Evolutionary conservation across 1,140 invertebrate species (phyloP).

Genomic region (Episyrphus balteatus): DNA sequence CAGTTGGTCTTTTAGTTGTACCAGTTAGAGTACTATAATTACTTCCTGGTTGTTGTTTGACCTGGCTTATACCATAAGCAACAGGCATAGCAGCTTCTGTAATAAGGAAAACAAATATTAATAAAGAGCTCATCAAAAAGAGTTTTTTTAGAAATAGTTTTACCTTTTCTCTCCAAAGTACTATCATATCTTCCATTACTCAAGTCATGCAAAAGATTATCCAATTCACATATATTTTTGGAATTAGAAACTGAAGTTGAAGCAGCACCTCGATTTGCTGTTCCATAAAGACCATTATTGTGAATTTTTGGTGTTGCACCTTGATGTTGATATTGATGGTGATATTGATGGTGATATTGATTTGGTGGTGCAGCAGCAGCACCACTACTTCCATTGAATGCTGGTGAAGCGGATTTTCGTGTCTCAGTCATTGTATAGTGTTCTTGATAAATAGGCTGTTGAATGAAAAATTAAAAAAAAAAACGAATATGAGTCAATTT

Average conservation of each 20-base stretch:
- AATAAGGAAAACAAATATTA: neutral
- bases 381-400: conserved; percentile 15
- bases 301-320: conserved; percentile 22
- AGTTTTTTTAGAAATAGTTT: conserved; percentile 6
- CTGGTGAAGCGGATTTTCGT: conserved; percentile 32
- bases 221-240: conserved; percentile 76
- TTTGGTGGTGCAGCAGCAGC: neutral
- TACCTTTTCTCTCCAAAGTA: conserved; percentile 35
- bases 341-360: too few relatives aligned
- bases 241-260: conserved; percentile 10
- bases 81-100: conserved; percentile 25
- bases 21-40: neutral
- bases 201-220: conserved; percentile 81
- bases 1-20: conserved; percentile 50
- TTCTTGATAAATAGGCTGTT: conserved; percentile 56
- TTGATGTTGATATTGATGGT: conserved; percentile 20
- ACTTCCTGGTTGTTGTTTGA: neutral
- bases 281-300: conserved; percentile 9
- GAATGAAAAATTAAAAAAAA: conserved; percentile 9
- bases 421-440: conserved; percentile 46
- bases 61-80: conserved; percentile 20
- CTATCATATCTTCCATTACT: conserved; percentile 69
- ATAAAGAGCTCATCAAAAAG: neutral
- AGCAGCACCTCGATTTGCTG: conserved; percentile 1
- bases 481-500: too few relatives aligned